Conservation (phyloP, 2,888 invertebrate genomes). For the Hoplodrina ambigua region DNA sequence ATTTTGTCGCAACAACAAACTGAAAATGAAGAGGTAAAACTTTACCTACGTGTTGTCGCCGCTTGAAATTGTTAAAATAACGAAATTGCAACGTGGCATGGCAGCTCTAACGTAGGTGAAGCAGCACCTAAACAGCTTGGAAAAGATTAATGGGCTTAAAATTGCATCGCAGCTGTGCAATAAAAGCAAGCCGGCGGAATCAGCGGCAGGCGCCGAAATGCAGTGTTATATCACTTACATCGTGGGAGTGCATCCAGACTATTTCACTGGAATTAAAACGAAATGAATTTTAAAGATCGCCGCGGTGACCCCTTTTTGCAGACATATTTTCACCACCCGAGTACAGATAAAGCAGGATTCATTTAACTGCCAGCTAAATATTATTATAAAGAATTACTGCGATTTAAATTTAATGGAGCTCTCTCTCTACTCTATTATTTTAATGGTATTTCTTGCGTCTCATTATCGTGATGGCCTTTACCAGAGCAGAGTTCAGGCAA, state of each 20-base stretch:
- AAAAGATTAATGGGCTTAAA: slow-evolving; percentile 88
- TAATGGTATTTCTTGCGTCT: slow-evolving; percentile 22
- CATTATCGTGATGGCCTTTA: slow-evolving; percentile 35
- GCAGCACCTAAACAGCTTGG: slow-evolving; percentile 79
- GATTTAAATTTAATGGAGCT: slow-evolving; percentile 42
- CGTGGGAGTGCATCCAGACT: slow-evolving; percentile 69
- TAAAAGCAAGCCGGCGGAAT: slow-evolving; percentile 82
- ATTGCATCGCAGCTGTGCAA: slow-evolving; percentile 87
- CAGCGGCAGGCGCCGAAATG: slow-evolving; percentile 72
- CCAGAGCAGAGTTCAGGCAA: slow-evolving; percentile 17
- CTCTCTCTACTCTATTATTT: slow-evolving; percentile 43
- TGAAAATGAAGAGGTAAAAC: slow-evolving; percentile 52
- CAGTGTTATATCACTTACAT: slow-evolving; percentile 81
- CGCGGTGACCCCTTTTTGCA: slow-evolving; percentile 52
- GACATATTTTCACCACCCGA: slow-evolving; percentile 45
- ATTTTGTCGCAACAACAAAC: slow-evolving; percentile 32
- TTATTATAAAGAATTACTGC: slow-evolving; percentile 42
- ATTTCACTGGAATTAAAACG: slow-evolving; percentile 75
- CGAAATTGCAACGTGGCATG: slow-evolving; percentile 61
- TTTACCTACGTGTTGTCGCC: slow-evolving; percentile 34
- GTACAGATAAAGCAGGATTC: slow-evolving; percentile 35
- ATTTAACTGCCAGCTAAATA: slow-evolving; percentile 46
- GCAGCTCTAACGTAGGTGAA: slow-evolving; percentile 67
- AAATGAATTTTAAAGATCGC: slow-evolving; percentile 68
- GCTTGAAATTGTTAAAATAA: slow-evolving; percentile 57